phyloP scores from a whole-genome alignment of 2,888 invertebrate species.

The Hyposoter dolosus region DNA sequence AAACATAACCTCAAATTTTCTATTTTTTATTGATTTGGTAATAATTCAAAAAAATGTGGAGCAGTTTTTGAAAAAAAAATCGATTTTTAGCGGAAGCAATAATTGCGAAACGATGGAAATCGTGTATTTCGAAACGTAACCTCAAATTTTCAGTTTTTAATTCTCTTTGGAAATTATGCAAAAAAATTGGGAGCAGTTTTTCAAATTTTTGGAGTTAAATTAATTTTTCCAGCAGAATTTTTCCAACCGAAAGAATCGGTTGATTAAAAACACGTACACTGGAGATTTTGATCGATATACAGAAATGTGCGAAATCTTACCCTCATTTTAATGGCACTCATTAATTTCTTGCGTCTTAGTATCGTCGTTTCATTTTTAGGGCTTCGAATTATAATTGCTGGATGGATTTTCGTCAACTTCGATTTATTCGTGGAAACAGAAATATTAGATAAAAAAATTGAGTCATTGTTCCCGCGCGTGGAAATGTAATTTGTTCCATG shows the following conservation, averaged over 20 bases:
- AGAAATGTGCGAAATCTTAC: neutral
- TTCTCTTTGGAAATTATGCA: neutral
- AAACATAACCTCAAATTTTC: conserved; percentile 48
- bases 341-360: neutral
- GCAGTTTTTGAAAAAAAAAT: neutral
- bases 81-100: neutral
- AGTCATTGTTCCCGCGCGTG: neutral
- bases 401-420: neutral
- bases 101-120: neutral
- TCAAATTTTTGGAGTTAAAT: neutral
- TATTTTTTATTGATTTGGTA: too few relatives aligned
- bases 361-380: neutral
- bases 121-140: conserved; percentile 25
- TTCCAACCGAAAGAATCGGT: too few relatives aligned
- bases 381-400: neutral
- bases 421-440: neutral
- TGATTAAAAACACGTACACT: neutral
- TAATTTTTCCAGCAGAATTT: too few relatives aligned
- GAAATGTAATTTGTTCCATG: neutral
- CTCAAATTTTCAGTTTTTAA: conserved; percentile 18
- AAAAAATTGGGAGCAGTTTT: neutral
- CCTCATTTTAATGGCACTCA: neutral
- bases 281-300: neutral
- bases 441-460: neutral
- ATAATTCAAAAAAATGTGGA: neutral